These are phyloP conservation scores for Erythrolamprus reginae DNA, from an alignment of 2,113 vertebrate species.

Conservation along the genomic window DNA sequence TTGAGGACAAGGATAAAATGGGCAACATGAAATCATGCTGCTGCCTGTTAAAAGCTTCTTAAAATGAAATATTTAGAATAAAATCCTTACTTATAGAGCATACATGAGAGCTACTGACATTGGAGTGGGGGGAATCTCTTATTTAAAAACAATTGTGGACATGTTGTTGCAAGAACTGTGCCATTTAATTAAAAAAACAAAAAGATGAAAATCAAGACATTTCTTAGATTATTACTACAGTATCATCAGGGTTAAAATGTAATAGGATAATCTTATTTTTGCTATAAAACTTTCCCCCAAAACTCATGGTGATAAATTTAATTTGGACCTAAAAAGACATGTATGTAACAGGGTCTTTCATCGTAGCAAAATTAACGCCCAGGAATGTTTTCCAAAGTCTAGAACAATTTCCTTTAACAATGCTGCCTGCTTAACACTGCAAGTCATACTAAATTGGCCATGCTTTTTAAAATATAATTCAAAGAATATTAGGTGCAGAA, in stretches of 20 bases:
- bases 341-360: conserved; percentile 17
- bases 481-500: background rate
- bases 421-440: background rate
- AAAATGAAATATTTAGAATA: conserved; percentile 58
- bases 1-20: conserved; percentile 53
- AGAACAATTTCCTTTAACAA: conserved; percentile 31
- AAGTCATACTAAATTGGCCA: conserved; percentile 6
- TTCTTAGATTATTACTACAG: background rate
- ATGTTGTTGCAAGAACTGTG: background rate
- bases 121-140: conserved; percentile 30
- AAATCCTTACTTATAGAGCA: conserved; percentile 47
- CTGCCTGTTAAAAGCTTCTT: conserved; percentile 53
- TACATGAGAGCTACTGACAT: conserved; percentile 48
- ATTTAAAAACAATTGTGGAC: conserved; percentile 44
- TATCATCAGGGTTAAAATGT: background rate
- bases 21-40: conserved; percentile 54
- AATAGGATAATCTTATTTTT: background rate
- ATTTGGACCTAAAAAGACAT: conserved; percentile 42
- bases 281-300: conserved; percentile 34
- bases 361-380: background rate
- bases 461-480: background rate
- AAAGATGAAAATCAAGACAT: background rate
- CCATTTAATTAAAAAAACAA: background rate
- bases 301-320: conserved; percentile 35
- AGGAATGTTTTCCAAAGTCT: conserved; percentile 23